Conservation (phyloP, 92 coral and sea anemone genomes). For the Palythoa heliodiscus region DNA sequence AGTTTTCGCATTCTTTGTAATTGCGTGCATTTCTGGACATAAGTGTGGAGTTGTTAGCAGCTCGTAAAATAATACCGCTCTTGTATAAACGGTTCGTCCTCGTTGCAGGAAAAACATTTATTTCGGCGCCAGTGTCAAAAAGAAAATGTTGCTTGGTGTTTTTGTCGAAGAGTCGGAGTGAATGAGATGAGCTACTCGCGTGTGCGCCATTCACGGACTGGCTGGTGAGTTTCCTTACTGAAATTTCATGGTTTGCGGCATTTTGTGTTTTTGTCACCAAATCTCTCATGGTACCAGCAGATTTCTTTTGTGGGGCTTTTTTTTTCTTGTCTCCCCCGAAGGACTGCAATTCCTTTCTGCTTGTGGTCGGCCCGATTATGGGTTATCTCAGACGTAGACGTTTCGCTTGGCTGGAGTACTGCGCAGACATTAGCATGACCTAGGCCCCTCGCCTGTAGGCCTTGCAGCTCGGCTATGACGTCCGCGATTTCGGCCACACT, state of each 20-base stretch:
- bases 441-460: constrained; percentile 44
- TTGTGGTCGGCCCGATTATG: background rate
- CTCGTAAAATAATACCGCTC: background rate
- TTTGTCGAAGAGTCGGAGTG: constrained; percentile 45
- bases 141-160: constrained; percentile 49
- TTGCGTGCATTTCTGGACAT: too few species aligned
- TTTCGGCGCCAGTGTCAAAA: constrained; percentile 55
- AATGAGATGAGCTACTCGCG: constrained; percentile 45
- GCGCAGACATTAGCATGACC: background rate
- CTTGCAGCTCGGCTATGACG: constrained; percentile 63
- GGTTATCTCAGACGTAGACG: constrained; percentile 1
- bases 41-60: background rate
- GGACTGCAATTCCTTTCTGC: background rate
- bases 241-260: constrained; percentile 58
- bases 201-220: constrained; percentile 57
- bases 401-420: background rate
- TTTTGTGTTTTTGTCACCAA: constrained; percentile 45
- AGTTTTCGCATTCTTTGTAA: too few species aligned
- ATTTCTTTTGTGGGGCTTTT: background rate
- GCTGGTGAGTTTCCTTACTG: constrained; percentile 51
- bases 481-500: constrained; percentile 55
- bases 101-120: constrained; percentile 44
- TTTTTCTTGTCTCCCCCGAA: background rate
- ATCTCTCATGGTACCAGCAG: constrained; percentile 57
- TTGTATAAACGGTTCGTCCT: background rate